A percentile compares a stretch with the other conserved stretches of the same genome.
These are phyloP conservation scores for Leistus spinibarbis DNA, from an alignment of 2,888 invertebrate species.

Conservation along the genomic window DNA sequence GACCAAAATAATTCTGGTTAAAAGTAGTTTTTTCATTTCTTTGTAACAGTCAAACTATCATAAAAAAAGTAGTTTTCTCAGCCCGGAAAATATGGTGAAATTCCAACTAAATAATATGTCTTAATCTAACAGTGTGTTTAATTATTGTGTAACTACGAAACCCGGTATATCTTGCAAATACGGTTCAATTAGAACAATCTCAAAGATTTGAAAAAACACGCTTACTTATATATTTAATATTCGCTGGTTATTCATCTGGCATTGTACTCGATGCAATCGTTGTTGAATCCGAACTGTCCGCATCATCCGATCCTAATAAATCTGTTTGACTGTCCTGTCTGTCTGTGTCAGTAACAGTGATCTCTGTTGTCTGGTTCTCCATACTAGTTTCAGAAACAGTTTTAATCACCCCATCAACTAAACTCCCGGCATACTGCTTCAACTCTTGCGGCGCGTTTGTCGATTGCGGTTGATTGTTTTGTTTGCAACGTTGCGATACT, in stretches of 20 bases:
- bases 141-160: not conserved
- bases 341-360: constrained; percentile 48
- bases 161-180: not conserved
- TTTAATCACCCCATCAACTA: constrained; percentile 57
- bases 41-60: no score
- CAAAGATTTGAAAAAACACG: not conserved
- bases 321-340: constrained; percentile 22
- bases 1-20: no score
- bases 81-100: no score
- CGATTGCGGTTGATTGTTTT: constrained; percentile 42
- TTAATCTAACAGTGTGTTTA: not conserved
- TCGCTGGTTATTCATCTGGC: not conserved
- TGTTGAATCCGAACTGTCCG: not conserved
- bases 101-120: no score
- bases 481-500: constrained; percentile 51
- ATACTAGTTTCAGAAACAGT: constrained; percentile 52
- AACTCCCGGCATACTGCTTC: constrained; percentile 54
- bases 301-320: not conserved
- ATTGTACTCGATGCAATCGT: not conserved
- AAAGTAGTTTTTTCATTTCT: no score
- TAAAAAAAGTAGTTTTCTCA: no score
- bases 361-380: constrained; percentile 46
- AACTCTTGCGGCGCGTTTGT: constrained; percentile 46
- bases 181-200: not conserved
- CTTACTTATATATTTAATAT: not conserved